A percentile compares a stretch with the other conserved stretches of the same genome.
Conservation (phyloP, 2,888 invertebrate genomes). For the Ochropacha duplaris region DNA sequence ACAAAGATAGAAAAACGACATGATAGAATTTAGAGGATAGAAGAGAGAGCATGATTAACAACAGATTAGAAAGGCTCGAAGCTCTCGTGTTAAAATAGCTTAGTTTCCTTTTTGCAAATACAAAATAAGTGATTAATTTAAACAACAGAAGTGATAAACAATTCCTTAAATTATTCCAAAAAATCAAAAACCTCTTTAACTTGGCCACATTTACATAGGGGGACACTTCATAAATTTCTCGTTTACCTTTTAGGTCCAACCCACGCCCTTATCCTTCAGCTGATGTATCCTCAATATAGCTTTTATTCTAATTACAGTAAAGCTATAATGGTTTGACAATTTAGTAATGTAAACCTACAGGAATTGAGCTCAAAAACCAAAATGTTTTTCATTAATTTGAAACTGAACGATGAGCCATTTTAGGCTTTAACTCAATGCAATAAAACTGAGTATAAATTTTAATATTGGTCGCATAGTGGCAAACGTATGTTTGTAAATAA, state of each 20-base stretch:
- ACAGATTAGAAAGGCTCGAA: too few species aligned
- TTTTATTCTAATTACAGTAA: constrained; percentile 50
- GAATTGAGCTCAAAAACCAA: constrained; percentile 51
- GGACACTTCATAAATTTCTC: constrained; percentile 60
- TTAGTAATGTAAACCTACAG: constrained; percentile 46
- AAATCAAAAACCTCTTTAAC: constrained; percentile 27
- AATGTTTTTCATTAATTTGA: constrained; percentile 21
- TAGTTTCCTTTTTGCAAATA: too few species aligned
- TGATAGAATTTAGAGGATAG: too few species aligned
- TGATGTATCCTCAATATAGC: constrained; percentile 30
- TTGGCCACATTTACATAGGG: constrained; percentile 56
- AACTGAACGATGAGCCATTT: constrained; percentile 12
- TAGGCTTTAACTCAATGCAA: constrained; percentile 21
- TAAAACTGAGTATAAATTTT: constrained; percentile 21
- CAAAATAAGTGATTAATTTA: constrained; percentile 8
- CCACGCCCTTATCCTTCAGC: constrained; percentile 40
- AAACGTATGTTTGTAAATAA: constrained; percentile 32
- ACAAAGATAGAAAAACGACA: too few species aligned
- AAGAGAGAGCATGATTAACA: too few species aligned
- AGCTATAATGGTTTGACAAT: constrained; percentile 61
- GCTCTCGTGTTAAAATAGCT: too few species aligned
- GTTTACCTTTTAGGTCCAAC: constrained; percentile 41
- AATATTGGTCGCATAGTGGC: constrained; percentile 17
- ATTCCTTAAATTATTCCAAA: constrained; percentile 40
- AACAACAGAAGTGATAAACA: constrained; percentile 36